Percentiles rank a stretch among this genome's conserved stretches.
Evolutionary conservation across 1,140 invertebrate species (phyloP).

Genomic region (Anastatus disparis): DNA sequence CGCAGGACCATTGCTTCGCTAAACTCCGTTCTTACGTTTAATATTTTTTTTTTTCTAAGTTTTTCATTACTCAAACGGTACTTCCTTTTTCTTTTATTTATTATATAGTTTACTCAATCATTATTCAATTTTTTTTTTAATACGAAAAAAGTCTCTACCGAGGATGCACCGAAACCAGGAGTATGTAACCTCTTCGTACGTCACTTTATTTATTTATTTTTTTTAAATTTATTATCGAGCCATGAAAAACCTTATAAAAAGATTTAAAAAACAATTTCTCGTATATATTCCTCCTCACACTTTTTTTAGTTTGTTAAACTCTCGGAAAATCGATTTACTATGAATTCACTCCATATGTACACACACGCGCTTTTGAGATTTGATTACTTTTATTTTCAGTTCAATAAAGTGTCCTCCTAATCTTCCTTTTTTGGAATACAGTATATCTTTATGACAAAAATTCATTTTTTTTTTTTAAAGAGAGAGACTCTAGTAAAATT

Average conservation of each 20-base stretch:
- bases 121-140: conserved; percentile 39
- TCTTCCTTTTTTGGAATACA: neutral
- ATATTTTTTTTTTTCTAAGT: conserved; percentile 46
- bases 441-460: neutral
- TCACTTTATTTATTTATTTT: too few species aligned
- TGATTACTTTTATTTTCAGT: conserved; percentile 16
- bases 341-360: conserved; percentile 25
- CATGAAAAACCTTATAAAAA: conserved; percentile 39
- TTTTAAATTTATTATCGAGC: conserved; percentile 14
- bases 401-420: neutral
- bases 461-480: too few species aligned
- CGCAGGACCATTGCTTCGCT: conserved; percentile 62
- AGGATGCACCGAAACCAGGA: conserved; percentile 38
- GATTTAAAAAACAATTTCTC: conserved; percentile 40
- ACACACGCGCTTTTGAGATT: conserved; percentile 23
- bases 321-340: neutral
- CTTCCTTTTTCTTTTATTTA: conserved; percentile 41
- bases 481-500: too few species aligned
- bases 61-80: conserved; percentile 37
- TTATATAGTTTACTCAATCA: conserved; percentile 35
- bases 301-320: neutral
- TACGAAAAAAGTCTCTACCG: conserved; percentile 26
- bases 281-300: conserved; percentile 7
- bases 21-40: conserved; percentile 44
- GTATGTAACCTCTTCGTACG: conserved; percentile 16